phyloP scores from a whole-genome alignment of 2,888 invertebrate genomes.

The Ennomos quercinarius region DNA sequence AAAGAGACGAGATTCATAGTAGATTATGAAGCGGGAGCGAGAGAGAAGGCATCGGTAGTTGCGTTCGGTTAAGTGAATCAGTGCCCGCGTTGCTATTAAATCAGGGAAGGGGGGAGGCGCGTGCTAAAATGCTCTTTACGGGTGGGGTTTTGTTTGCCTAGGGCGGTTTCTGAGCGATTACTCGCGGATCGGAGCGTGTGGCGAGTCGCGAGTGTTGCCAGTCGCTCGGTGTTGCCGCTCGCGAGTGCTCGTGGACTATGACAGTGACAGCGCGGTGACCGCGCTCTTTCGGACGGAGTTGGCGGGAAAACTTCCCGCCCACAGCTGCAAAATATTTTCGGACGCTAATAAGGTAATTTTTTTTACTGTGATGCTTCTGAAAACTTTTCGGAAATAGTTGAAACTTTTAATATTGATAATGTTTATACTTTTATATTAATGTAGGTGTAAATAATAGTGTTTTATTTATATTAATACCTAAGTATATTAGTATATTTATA shows the following conservation, averaged over 20 bases:
- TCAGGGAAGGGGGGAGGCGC: conserved; percentile 74
- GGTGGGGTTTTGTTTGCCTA: conserved; percentile 84
- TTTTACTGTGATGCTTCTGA: background rate
- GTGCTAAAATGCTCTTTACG: conserved; percentile 83
- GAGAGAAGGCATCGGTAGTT: conserved; percentile 74
- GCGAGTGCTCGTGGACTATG: conserved; percentile 65
- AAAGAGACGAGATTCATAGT: conserved; percentile 45
- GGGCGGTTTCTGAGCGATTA: conserved; percentile 80
- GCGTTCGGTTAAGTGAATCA: conserved; percentile 85
- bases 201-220: conserved; percentile 36
- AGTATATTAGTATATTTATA: too few species aligned
- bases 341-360: conserved; percentile 81
- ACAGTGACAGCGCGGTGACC: conserved; percentile 78
- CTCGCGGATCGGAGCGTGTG: conserved; percentile 48
- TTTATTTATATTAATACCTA: too few species aligned
- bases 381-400: background rate
- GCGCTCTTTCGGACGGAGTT: conserved; percentile 69
- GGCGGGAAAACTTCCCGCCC: conserved; percentile 84
- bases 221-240: conserved; percentile 62
- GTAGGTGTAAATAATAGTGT: too few species aligned
- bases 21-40: conserved; percentile 61
- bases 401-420: background rate
- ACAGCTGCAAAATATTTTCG: conserved; percentile 83
- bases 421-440: too few species aligned
- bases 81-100: conserved; percentile 85